A percentile compares a stretch with the other conserved stretches of the same genome.
Conservation (phyloP, 2,888 invertebrate species). For the Eremobia ochroleuca region DNA sequence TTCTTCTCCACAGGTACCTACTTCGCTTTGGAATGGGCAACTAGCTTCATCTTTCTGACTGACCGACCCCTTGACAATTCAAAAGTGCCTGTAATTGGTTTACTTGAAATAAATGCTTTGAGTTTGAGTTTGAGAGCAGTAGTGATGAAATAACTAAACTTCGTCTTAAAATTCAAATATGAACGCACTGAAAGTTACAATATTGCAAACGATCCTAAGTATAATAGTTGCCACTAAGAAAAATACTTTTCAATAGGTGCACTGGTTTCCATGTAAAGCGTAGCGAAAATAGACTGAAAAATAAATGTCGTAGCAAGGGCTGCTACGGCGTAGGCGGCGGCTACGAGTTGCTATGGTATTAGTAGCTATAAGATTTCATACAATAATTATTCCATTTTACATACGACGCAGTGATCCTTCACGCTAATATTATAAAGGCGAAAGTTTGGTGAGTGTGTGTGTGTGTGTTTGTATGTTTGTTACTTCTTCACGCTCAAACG, state of each 20-base stretch:
- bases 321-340: neutral
- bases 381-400: neutral
- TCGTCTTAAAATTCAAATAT: neutral
- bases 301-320: neutral
- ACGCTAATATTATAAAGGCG: no score
- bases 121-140: no score
- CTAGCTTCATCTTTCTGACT: no score
- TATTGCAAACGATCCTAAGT: neutral
- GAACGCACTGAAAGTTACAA: neutral
- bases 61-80: no score
- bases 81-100: no score
- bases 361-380: neutral
- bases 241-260: constrained; percentile 1
- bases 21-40: no score
- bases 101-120: no score
- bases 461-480: no score
- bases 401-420: neutral
- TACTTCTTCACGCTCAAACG: no score
- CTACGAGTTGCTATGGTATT: neutral
- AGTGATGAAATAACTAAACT: neutral
- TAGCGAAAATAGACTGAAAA: neutral
- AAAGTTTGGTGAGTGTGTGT: no score
- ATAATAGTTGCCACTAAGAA: neutral
- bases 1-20: no score
- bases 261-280: constrained; percentile 7